These are phyloP conservation scores for Noctilio leporinus DNA, from an alignment of 2,113 vertebrate species.

Conservation along the genomic window DNA sequence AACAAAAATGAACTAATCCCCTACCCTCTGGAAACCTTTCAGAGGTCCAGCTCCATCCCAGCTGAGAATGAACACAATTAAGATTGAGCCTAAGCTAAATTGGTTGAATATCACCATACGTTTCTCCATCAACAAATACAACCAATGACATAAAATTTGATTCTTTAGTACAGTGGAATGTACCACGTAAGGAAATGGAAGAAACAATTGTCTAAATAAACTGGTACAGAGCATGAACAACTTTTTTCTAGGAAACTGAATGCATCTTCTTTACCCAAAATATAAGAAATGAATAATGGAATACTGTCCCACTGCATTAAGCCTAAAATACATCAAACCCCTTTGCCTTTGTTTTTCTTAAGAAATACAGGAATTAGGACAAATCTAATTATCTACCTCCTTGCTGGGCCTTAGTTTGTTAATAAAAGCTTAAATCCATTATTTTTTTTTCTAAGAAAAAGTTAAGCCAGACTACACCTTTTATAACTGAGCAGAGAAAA, in stretches of 20 bases:
- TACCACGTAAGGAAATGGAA: neutral
- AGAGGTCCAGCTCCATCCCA: neutral
- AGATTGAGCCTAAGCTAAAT: neutral
- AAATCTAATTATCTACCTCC: neutral
- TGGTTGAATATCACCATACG: neutral
- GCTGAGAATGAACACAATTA: neutral
- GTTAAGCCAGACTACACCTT: neutral
- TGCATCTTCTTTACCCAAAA: neutral
- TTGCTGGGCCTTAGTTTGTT: neutral
- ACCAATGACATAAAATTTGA: neutral
- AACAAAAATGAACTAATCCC: neutral
- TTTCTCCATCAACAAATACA: conserved; percentile 17
- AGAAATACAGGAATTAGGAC: neutral
- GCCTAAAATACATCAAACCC: neutral
- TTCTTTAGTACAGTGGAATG: neutral
- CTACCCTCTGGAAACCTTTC: neutral
- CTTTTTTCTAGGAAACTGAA: neutral
- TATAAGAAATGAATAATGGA: neutral
- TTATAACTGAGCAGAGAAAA: neutral
- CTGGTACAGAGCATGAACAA: neutral
- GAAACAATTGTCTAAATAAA: neutral
- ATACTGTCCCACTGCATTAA: neutral
- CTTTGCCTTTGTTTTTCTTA: neutral
- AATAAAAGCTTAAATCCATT: neutral
- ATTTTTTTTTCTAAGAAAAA: neutral